These are phyloP conservation scores for Miltochrista miniata DNA, from an alignment of 2,888 invertebrate genomes.

Conservation along the genomic window DNA sequence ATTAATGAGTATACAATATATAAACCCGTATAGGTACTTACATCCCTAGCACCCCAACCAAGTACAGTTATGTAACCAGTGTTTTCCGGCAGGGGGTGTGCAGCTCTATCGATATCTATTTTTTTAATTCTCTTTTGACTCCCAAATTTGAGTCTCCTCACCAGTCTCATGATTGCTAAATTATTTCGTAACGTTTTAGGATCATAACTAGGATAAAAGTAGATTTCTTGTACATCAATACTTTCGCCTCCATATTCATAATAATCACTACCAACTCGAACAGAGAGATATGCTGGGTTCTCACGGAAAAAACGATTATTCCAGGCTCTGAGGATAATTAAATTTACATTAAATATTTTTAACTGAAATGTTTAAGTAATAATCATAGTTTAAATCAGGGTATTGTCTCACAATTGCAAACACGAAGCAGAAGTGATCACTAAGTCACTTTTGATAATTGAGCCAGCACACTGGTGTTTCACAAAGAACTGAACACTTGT, in stretches of 20 bases:
- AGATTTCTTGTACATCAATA: slow-evolving; percentile 58
- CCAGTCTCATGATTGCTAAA: slow-evolving; percentile 57
- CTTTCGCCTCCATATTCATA: slow-evolving; percentile 58
- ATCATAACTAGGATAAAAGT: slow-evolving; percentile 64
- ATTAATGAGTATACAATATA: no score
- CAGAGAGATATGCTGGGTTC: slow-evolving; percentile 67
- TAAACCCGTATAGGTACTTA: slow-evolving; percentile 45
- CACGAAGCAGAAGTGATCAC: slow-evolving; percentile 70
- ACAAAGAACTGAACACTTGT: slow-evolving; percentile 64
- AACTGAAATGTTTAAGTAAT: no score
- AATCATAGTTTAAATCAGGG: no score
- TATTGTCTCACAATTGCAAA: slow-evolving; percentile 56
- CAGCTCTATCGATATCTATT: slow-evolving; percentile 54
- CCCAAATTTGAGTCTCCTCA: slow-evolving; percentile 43
- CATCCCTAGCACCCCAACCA: slow-evolving; percentile 68
- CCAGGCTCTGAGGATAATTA: slow-evolving; percentile 50
- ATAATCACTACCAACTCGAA: slow-evolving; percentile 62
- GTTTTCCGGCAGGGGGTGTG: slow-evolving; percentile 22
- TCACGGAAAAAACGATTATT: slow-evolving; percentile 72
- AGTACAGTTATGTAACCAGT: slow-evolving; percentile 42
- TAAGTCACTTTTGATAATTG: slow-evolving; percentile 66
- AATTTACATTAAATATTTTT: no score
- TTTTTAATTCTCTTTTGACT: slow-evolving; percentile 33
- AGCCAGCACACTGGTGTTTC: slow-evolving; percentile 64
- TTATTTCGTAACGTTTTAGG: slow-evolving; percentile 61